Percentiles rank a stretch among this genome's conserved stretches.
Evolutionary conservation across 1,140 invertebrate genomes (phyloP).

Genomic region (Cataglyphis hispanica): DNA sequence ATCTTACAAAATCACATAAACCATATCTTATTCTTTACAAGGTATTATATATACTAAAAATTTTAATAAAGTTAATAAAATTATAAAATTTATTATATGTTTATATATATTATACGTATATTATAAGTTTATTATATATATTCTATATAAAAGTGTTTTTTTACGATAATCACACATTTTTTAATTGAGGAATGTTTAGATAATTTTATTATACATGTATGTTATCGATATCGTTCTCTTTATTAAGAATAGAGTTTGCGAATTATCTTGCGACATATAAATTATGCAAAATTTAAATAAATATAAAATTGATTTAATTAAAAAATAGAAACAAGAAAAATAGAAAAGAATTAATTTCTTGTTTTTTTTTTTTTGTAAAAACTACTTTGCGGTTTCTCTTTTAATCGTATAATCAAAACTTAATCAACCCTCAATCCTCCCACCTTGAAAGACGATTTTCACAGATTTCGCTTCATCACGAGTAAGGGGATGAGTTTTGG

Average conservation of each 20-base stretch:
- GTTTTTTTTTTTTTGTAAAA: too few relatives aligned
- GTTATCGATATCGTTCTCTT: neutral
- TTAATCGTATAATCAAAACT: constrained; percentile 29
- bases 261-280: neutral
- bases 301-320: neutral
- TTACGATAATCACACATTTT: too few relatives aligned
- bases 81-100: too few relatives aligned
- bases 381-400: neutral
- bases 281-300: neutral
- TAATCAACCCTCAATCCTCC: constrained; percentile 8
- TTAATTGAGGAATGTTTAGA: too few relatives aligned
- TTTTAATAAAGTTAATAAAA: too few relatives aligned
- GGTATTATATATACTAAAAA: too few relatives aligned
- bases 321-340: neutral
- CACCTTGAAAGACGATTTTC: neutral
- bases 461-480: constrained; percentile 26
- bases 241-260: neutral
- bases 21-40: too few relatives aligned
- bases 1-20: too few relatives aligned
- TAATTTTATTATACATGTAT: too few relatives aligned
- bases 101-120: too few relatives aligned
- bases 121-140: too few relatives aligned
- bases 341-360: neutral
- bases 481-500: constrained; percentile 32
- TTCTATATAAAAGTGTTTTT: too few relatives aligned